phyloP scores from a whole-genome alignment of 2,113 vertebrate species.

The Cephalopholis sonnerati region DNA sequence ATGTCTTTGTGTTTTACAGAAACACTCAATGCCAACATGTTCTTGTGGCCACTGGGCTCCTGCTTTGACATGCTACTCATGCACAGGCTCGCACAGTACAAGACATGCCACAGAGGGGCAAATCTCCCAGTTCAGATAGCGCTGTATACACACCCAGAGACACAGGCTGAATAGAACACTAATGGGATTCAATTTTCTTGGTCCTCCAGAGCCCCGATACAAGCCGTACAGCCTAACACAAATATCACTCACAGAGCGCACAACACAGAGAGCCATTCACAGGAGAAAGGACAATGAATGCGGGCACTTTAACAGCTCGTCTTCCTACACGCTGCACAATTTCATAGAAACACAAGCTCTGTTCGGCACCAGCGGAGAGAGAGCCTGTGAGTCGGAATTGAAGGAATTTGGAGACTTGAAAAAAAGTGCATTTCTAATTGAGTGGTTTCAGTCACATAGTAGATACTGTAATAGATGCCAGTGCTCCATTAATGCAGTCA shows the following conservation, averaged over 20 bases:
- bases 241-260: slow-evolving; percentile 61
- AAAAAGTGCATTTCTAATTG: slow-evolving; percentile 2
- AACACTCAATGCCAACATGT: too few species aligned
- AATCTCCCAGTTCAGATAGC: slow-evolving; percentile 52
- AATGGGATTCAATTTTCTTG: slow-evolving; percentile 73
- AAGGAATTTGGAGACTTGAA: slow-evolving; percentile 14
- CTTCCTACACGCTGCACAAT: slow-evolving; percentile 46
- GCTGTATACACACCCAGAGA: slow-evolving; percentile 48
- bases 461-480: neutral
- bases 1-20: too few species aligned
- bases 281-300: slow-evolving; percentile 54
- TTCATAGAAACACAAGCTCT: slow-evolving; percentile 36
- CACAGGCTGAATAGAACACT: slow-evolving; percentile 59
- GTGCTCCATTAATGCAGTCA: neutral
- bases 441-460: neutral
- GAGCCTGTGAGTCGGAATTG: neutral
- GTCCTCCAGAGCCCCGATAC: slow-evolving; percentile 58
- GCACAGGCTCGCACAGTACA: neutral
- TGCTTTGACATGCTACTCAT: slow-evolving; percentile 50
- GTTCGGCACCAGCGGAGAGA: neutral
- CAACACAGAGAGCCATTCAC: slow-evolving; percentile 64
- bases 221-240: slow-evolving; percentile 56
- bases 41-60: too few species aligned
- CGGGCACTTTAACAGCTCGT: slow-evolving; percentile 24
- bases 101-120: slow-evolving; percentile 20